A percentile compares a stretch with the other conserved stretches of the same genome.
Evolutionary conservation across 2,888 invertebrate genomes (phyloP).

Genomic region (Hymenopus coronatus): DNA sequence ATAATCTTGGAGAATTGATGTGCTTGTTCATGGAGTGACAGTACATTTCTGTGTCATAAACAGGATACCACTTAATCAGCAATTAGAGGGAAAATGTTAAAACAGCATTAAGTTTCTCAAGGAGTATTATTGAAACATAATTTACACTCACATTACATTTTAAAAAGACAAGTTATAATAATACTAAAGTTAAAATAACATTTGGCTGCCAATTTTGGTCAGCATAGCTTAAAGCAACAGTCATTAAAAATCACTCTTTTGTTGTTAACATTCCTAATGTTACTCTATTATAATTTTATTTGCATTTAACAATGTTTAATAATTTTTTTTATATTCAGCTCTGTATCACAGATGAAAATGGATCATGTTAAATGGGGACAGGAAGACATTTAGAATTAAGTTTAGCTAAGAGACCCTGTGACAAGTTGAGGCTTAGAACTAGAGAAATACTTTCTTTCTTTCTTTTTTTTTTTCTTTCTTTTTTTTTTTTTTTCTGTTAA

Average conservation of each 20-base stretch:
- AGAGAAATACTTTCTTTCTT: not conserved
- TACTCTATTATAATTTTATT: not conserved
- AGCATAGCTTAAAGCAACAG: no score
- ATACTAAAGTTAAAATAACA: not conserved
- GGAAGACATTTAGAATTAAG: not conserved
- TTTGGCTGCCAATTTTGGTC: not conserved
- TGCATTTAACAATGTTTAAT: not conserved
- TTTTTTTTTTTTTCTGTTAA: no score
- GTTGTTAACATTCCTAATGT: not conserved
- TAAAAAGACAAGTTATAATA: not conserved
- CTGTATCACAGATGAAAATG: not conserved
- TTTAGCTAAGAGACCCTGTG: not conserved
- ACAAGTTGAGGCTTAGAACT: not conserved
- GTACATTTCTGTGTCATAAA: no score
- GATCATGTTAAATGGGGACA: not conserved
- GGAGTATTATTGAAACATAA: not conserved
- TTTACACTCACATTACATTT: not conserved
- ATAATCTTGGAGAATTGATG: no score
- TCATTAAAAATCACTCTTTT: not conserved
- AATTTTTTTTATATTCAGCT: not conserved
- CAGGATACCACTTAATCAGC: no score
- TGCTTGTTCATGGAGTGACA: no score
- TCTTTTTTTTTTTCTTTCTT: no score
- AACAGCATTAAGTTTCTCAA: not conserved
- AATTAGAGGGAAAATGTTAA: not conserved